Percentiles rank a stretch among this genome's conserved stretches.
Conservation (phyloP, 2,797 vertebrate species). For the Columba guinea region DNA sequence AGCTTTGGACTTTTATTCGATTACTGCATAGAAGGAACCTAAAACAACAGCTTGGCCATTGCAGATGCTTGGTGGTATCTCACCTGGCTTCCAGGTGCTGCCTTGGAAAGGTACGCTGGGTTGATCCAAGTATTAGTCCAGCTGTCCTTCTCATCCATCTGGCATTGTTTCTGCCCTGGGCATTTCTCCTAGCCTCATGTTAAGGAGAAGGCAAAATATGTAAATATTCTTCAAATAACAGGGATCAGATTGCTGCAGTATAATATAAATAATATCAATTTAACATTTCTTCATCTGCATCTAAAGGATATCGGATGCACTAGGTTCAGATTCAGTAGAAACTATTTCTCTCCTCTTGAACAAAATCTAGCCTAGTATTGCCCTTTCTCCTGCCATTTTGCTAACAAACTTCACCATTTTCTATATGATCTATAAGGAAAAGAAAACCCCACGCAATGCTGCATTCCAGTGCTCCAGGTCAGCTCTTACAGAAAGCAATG, state of each 20-base stretch:
- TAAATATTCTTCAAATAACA: neutral
- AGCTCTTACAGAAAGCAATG: neutral
- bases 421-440: neutral
- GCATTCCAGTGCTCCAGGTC: neutral
- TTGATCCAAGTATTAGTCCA: neutral
- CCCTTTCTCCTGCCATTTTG: neutral
- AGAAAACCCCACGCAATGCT: neutral
- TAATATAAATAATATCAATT: neutral
- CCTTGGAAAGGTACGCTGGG: neutral
- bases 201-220: neutral
- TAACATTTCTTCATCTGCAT: neutral
- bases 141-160: neutral
- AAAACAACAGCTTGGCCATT: neutral
- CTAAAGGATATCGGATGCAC: neutral
- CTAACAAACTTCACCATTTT: neutral
- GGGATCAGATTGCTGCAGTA: neutral
- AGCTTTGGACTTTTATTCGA: neutral
- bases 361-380: neutral
- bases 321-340: neutral
- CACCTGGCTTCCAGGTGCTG: neutral
- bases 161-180: neutral
- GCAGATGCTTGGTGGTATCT: neutral
- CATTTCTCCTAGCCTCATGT: neutral
- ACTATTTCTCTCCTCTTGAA: neutral
- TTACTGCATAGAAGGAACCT: neutral